Evolutionary conservation across 64 coral and sea anemone genomes (phyloP).

Genomic region (Acropora tenuis): DNA sequence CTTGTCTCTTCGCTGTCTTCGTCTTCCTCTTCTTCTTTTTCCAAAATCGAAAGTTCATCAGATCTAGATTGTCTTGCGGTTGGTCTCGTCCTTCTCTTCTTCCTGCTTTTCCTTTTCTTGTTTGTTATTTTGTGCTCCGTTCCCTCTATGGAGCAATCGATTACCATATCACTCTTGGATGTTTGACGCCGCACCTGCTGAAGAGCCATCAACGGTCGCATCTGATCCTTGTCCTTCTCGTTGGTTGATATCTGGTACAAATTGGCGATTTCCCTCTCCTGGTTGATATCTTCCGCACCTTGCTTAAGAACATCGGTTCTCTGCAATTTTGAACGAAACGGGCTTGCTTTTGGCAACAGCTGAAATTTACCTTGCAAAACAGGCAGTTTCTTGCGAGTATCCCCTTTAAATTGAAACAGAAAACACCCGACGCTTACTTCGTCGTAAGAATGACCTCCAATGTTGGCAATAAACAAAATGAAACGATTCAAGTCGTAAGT

Average conservation of each 20-base stretch:
- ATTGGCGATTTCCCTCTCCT: background rate
- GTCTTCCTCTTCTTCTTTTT: no score
- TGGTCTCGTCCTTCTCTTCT: background rate
- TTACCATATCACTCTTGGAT: background rate
- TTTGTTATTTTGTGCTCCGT: background rate
- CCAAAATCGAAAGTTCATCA: background rate
- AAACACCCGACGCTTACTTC: constrained; percentile 40
- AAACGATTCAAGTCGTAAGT: constrained; percentile 57
- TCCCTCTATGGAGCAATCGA: background rate
- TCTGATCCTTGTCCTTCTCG: background rate
- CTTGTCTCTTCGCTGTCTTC: no score
- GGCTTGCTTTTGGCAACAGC: constrained; percentile 3
- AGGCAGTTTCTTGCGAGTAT: background rate
- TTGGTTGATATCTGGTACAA: background rate
- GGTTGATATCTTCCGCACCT: background rate
- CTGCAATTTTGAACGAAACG: constrained; percentile 17
- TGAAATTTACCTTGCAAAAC: constrained; percentile 1
- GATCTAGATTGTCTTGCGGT: background rate
- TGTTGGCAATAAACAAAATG: constrained; percentile 62
- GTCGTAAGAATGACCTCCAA: background rate
- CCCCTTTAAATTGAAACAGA: constrained; percentile 29
- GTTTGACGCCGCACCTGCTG: background rate
- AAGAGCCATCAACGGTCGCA: background rate
- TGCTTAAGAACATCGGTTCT: background rate
- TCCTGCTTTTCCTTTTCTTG: background rate